A percentile compares a stretch with the other conserved stretches of the same genome.
Conservation (phyloP, 2,113 vertebrate species). For the Strix aluco region DNA sequence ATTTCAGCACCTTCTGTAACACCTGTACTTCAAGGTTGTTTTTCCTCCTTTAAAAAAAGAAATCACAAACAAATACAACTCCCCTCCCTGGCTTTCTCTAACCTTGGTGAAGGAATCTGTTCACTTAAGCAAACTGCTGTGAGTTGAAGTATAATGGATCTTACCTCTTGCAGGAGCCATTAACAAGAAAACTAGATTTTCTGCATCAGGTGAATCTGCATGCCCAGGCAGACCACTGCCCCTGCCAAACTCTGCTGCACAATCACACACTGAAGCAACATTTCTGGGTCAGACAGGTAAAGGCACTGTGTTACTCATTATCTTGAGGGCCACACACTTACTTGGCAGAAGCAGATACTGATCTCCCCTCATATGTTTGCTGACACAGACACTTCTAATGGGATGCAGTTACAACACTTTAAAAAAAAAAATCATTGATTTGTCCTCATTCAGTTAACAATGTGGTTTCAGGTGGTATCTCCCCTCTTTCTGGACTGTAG, state of each 20-base stretch:
- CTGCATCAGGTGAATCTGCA: background rate
- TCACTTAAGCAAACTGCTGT: background rate
- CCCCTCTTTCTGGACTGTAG: background rate
- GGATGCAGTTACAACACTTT: background rate
- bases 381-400: background rate
- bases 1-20: background rate
- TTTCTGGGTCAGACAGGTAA: background rate
- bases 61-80: background rate
- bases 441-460: background rate
- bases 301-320: background rate
- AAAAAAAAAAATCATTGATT: background rate
- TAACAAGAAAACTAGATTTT: background rate
- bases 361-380: background rate
- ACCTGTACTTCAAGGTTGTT: background rate
- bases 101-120: background rate
- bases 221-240: background rate
- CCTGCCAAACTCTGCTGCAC: background rate
- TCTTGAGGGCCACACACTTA: background rate
- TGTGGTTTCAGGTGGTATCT: background rate
- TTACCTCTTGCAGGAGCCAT: background rate
- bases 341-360: background rate
- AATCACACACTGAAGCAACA: background rate
- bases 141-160: background rate
- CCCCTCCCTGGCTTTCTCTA: background rate
- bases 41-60: background rate